A percentile compares a stretch with the other conserved stretches of the same genome.
phyloP scores from a whole-genome alignment of 2,797 vertebrate genomes.

The Melopsittacus undulatus region DNA sequence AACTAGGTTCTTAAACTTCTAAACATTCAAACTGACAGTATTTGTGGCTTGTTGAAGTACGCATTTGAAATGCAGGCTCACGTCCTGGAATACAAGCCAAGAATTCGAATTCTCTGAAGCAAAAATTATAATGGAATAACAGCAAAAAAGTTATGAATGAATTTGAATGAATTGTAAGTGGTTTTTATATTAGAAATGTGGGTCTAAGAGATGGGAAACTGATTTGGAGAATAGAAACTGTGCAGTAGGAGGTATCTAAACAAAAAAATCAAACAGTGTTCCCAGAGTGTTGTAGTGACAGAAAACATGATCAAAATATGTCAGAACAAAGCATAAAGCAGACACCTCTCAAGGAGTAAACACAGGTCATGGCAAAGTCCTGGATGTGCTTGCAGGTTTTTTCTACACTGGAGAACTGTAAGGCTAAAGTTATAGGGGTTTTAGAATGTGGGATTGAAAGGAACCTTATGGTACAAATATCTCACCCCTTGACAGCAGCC shows the following conservation, averaged over 20 bases:
- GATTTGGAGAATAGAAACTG: neutral
- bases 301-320: neutral
- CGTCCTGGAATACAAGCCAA: neutral
- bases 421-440: neutral
- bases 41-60: neutral
- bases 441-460: slow-evolving; percentile 2
- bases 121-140: neutral
- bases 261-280: neutral
- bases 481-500: neutral
- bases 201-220: neutral
- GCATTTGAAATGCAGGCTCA: neutral
- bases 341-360: neutral
- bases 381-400: neutral
- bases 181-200: neutral
- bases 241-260: neutral
- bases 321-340: slow-evolving; percentile 18
- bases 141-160: neutral
- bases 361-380: neutral
- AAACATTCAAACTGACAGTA: neutral
- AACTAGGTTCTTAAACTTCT: neutral
- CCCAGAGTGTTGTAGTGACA: neutral
- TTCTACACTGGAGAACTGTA: neutral
- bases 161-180: neutral
- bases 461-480: neutral
- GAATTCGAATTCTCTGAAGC: neutral